Percentiles rank a stretch among this genome's conserved stretches.
Evolutionary conservation across 2,113 vertebrate species (phyloP).

Genomic region (Ardeotis arabs): DNA sequence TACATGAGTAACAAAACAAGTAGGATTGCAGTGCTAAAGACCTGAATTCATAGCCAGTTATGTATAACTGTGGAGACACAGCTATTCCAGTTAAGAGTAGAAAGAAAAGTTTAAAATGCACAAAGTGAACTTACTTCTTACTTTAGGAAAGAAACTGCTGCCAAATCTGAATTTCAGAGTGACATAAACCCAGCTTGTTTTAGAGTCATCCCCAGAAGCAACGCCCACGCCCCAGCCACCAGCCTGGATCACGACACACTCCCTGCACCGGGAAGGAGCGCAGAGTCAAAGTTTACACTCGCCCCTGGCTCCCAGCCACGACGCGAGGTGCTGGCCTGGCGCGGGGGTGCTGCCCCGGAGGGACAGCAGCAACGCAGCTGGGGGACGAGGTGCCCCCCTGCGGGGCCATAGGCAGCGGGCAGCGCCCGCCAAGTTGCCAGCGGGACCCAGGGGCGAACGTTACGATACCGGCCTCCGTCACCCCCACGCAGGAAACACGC

Average conservation of each 20-base stretch:
- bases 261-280: background rate
- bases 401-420: background rate
- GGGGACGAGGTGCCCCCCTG: rapidly evolving
- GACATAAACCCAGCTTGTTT: background rate
- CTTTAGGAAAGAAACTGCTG: background rate
- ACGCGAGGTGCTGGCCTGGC: background rate
- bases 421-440: background rate
- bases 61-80: rapidly evolving
- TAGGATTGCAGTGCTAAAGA: background rate
- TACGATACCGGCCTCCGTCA: background rate
- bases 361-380: too few relatives aligned
- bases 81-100: rapidly evolving
- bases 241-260: background rate
- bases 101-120: background rate
- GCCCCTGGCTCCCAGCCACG: background rate
- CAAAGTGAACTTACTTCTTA: background rate
- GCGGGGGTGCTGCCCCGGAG: background rate
- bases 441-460: rapidly evolving
- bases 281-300: background rate
- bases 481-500: background rate
- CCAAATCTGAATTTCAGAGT: background rate
- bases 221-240: background rate
- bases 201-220: background rate
- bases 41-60: background rate
- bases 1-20: background rate